phyloP scores from a whole-genome alignment of 2,888 invertebrate genomes.

The Trilocha varians region DNA sequence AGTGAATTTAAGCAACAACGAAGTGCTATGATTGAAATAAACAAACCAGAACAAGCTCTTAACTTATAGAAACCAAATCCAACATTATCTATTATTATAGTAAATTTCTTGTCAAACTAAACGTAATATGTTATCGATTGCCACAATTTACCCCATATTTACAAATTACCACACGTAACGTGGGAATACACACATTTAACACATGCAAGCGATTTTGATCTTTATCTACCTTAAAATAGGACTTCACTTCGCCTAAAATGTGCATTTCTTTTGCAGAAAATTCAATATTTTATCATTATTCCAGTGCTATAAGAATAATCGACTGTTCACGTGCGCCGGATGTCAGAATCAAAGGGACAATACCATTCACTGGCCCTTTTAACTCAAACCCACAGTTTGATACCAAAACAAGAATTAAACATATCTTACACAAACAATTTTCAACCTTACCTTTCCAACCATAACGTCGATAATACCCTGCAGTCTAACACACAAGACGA shows the following conservation, averaged over 20 bases:
- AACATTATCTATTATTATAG: not conserved
- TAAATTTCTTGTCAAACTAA: not conserved
- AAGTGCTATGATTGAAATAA: too few species aligned
- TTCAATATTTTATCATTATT: conserved; percentile 41
- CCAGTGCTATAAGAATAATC: conserved; percentile 28
- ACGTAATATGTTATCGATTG: not conserved
- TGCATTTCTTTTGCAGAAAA: conserved; percentile 9
- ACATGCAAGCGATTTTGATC: not conserved
- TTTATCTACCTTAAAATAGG: not conserved
- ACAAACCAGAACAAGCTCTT: not conserved
- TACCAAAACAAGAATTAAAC: conserved; percentile 33
- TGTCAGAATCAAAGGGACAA: conserved; percentile 50
- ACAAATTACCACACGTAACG: not conserved
- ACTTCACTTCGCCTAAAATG: not conserved
- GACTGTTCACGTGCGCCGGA: conserved; percentile 61
- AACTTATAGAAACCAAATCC: not conserved
- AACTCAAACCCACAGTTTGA: conserved; percentile 47
- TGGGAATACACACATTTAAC: not conserved
- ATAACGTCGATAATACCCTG: not conserved
- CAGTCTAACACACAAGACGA: conserved; percentile 23
- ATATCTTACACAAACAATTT: not conserved
- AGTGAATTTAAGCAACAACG: too few species aligned
- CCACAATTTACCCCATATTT: not conserved
- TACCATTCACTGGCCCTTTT: conserved; percentile 47
- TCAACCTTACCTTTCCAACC: not conserved